Evolutionary conservation across 37 sponge, comb jelly and placozoan species (phyloP).

Genomic region (Theonella swinhoei): DNA sequence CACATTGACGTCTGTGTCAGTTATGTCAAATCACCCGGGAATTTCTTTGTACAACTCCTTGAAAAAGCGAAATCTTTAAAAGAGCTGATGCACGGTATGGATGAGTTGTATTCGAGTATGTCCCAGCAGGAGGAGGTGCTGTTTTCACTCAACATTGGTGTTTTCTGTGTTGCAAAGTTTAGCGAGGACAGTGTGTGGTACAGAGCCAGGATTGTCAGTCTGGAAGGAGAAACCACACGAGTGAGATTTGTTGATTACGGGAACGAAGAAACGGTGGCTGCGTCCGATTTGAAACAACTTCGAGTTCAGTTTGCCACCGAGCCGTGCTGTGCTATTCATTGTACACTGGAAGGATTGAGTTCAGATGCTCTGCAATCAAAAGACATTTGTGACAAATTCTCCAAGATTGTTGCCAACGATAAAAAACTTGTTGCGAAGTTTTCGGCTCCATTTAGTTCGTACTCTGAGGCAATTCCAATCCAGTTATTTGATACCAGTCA

Average conservation of each 20-base stretch:
- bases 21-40: slow-evolving; percentile 30
- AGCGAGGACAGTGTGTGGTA: slow-evolving; percentile 68
- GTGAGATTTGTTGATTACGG: slow-evolving; percentile 69
- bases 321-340: slow-evolving; percentile 51
- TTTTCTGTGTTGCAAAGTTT: slow-evolving; percentile 48
- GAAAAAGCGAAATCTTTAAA: not conserved
- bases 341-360: slow-evolving; percentile 4
- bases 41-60: slow-evolving; percentile 54
- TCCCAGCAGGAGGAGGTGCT: not conserved
- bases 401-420: not conserved
- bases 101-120: slow-evolving; percentile 7
- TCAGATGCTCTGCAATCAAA: not conserved
- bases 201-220: slow-evolving; percentile 32
- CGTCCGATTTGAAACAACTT: slow-evolving; percentile 7
- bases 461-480: slow-evolving; percentile 10
- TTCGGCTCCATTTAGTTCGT: not conserved
- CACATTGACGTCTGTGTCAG: slow-evolving; percentile 11
- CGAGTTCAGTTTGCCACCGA: slow-evolving; percentile 12
- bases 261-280: slow-evolving; percentile 21
- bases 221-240: not conserved
- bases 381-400: slow-evolving; percentile 7
- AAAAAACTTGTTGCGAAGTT: slow-evolving; percentile 7
- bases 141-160: slow-evolving; percentile 13
- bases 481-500: slow-evolving; percentile 8
- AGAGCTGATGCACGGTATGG: not conserved